Evolutionary conservation across 2,888 invertebrate species (phyloP).

Genomic region (Eupeodes latifasciatus): DNA sequence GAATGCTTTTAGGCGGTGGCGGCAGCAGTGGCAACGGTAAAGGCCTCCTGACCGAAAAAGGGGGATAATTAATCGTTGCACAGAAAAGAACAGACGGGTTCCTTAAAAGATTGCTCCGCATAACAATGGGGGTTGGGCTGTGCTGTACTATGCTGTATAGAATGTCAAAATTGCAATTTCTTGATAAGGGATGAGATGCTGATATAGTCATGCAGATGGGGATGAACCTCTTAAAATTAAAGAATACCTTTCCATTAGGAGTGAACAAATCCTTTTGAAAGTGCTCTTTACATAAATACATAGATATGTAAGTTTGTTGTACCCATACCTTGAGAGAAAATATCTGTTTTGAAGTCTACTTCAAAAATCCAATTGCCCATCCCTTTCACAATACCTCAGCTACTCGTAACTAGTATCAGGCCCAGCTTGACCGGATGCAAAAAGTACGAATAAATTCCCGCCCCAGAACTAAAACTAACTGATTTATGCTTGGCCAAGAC

Average conservation of each 20-base stretch:
- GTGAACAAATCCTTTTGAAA: neutral
- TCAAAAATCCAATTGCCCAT: constrained; percentile 28
- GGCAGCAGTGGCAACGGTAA: no score
- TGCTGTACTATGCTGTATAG: neutral
- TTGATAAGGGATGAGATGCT: neutral
- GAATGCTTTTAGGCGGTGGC: constrained; percentile 58
- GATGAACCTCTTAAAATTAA: neutral
- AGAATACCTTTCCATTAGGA: constrained; percentile 26
- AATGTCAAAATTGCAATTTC: constrained; percentile 15
- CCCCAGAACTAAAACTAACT: constrained; percentile 2
- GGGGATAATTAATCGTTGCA: constrained; percentile 64
- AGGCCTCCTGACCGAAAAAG: constrained; percentile 8
- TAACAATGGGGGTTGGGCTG: neutral
- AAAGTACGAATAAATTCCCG: neutral
- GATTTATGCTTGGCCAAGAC: constrained; percentile 32
- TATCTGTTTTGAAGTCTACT: constrained; percentile 12
- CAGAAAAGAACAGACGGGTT: constrained; percentile 50
- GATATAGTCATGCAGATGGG: neutral
- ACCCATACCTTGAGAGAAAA: neutral
- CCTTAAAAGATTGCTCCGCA: constrained; percentile 34
- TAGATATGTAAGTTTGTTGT: no score
- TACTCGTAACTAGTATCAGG: no score
- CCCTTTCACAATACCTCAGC: neutral
- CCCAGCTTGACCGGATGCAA: neutral
- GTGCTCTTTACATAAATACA: neutral